Evolutionary conservation across 1,140 invertebrate species (phyloP).

Genomic region (Dreissena polymorpha): DNA sequence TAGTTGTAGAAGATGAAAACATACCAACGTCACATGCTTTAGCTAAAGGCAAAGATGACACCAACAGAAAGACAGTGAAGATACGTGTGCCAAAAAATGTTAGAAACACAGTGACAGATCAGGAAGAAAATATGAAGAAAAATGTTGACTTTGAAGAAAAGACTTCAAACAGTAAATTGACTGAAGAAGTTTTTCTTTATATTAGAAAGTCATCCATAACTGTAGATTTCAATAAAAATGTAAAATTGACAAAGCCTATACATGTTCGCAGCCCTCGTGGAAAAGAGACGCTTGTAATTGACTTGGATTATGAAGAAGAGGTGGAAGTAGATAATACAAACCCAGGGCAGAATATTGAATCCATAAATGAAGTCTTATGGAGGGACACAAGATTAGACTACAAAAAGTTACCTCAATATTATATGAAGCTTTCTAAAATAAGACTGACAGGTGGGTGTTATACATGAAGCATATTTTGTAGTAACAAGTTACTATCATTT

Average conservation of each 20-base stretch:
- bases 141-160: conserved; percentile 2
- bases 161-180: not conserved
- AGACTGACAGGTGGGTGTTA: conserved; percentile 87
- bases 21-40: not conserved
- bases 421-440: conserved; percentile 93
- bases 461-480: too few species aligned
- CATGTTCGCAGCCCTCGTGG: conserved; percentile 39
- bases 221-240: conserved; percentile 42
- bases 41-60: conserved; percentile 13
- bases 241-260: conserved; percentile 20
- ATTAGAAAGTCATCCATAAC: conserved; percentile 23
- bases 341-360: conserved; percentile 67
- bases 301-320: conserved; percentile 51
- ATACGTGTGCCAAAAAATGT: conserved; percentile 24
- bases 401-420: conserved; percentile 81
- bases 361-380: conserved; percentile 72
- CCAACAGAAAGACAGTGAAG: conserved; percentile 10
- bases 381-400: conserved; percentile 66
- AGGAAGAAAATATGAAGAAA: conserved; percentile 1
- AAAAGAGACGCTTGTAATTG: conserved; percentile 9
- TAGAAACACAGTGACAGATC: not conserved
- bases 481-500: too few species aligned
- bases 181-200: conserved; percentile 27
- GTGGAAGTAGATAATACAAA: conserved; percentile 59
- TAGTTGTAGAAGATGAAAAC: conserved; percentile 13